Evolutionary conservation across 92 coral and sea anemone species (phyloP).

Genomic region (Parazoanthus atlanticus): DNA sequence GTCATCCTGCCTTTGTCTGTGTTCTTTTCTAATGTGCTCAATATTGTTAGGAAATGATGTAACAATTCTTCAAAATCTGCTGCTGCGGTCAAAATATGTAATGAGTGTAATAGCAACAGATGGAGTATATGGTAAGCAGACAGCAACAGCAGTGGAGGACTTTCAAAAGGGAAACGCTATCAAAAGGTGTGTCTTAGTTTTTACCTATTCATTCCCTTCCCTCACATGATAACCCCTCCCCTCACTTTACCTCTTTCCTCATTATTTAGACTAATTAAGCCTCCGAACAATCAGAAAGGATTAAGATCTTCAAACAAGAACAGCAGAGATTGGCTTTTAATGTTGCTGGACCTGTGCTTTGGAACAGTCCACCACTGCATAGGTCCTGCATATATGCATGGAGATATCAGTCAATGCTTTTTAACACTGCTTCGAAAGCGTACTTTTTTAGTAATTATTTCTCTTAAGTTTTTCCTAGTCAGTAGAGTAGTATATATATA

Average conservation of each 20-base stretch:
- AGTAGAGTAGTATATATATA: too few relatives aligned
- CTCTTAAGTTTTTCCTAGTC: too few relatives aligned
- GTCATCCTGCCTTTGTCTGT: not conserved
- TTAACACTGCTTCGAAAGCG: too few relatives aligned
- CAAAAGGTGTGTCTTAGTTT: slow-evolving; percentile 52
- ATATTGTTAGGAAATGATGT: slow-evolving; percentile 80
- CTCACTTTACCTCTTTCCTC: not conserved
- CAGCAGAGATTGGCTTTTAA: too few relatives aligned
- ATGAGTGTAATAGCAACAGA: slow-evolving; percentile 45
- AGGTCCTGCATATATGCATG: too few relatives aligned
- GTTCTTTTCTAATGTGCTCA: not conserved
- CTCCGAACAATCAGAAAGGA: too few relatives aligned
- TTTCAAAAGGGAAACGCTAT: slow-evolving; percentile 71
- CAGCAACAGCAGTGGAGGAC: slow-evolving; percentile 68
- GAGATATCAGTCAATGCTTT: too few relatives aligned
- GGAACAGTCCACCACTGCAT: too few relatives aligned
- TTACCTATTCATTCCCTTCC: not conserved
- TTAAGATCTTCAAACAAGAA: too few relatives aligned
- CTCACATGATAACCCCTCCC: not conserved
- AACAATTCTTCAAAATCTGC: slow-evolving; percentile 84
- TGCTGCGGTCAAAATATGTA: slow-evolving; percentile 70
- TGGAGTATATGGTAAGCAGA: slow-evolving; percentile 74
- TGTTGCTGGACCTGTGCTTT: too few relatives aligned
- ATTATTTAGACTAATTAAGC: too few relatives aligned
- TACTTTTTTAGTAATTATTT: too few relatives aligned